Conservation (phyloP, 2,113 vertebrate genomes). For the Protobothrops mucrosquamatus region DNA sequence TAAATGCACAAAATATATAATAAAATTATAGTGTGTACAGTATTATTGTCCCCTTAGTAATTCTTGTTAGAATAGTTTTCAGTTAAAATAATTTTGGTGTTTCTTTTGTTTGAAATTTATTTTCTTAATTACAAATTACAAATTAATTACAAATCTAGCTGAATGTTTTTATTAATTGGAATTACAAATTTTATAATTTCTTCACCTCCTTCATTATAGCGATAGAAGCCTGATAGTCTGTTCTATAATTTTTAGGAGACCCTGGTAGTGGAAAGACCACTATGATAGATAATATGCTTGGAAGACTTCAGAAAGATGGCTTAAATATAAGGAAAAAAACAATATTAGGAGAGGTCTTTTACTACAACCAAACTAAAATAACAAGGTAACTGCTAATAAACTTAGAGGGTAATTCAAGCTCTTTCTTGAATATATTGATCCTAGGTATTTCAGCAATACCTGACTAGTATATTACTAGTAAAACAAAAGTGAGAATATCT, state of each 20-base stretch:
- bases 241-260: slow-evolving; percentile 54
- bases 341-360: slow-evolving; percentile 64
- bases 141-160: neutral
- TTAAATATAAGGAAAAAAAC: slow-evolving; percentile 55
- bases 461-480: neutral
- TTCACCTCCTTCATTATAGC: neutral
- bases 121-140: neutral
- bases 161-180: neutral
- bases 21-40: neutral
- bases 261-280: slow-evolving; percentile 66
- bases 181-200: neutral
- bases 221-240: neutral
- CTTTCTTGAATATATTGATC: neutral
- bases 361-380: slow-evolving; percentile 58
- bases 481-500: neutral
- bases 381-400: slow-evolving; percentile 51
- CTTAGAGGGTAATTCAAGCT: neutral
- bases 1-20: neutral
- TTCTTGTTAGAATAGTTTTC: neutral
- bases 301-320: slow-evolving; percentile 54
- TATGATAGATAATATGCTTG: slow-evolving; percentile 62
- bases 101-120: neutral
- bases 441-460: neutral
- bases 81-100: neutral
- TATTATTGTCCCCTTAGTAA: neutral